Percentiles rank a stretch among this genome's conserved stretches.
phyloP scores from a whole-genome alignment of 2,113 vertebrate species.

The Eublepharis macularius region DNA sequence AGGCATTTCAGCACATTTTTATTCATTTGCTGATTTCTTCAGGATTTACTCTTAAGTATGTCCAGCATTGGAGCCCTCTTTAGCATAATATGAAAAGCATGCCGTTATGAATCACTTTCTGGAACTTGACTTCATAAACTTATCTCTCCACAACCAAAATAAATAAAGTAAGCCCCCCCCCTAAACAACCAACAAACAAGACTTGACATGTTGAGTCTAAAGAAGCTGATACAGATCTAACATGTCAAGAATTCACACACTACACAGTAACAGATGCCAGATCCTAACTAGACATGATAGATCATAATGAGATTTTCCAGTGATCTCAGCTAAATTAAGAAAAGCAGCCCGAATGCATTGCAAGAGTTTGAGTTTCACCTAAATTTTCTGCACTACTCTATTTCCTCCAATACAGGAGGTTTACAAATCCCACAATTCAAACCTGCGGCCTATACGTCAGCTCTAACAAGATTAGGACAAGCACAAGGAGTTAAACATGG shows the following conservation, averaged over 20 bases:
- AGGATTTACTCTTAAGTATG: not conserved
- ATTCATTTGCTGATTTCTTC: not conserved
- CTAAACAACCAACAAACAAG: constrained; percentile 41
- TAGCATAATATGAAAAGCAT: constrained; percentile 9
- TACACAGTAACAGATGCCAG: constrained; percentile 16
- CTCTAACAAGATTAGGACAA: not conserved
- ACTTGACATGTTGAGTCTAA: constrained; percentile 5
- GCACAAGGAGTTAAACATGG: fast-evolving
- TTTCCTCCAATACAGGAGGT: not conserved
- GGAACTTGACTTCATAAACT: not conserved
- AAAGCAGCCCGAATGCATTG: not conserved
- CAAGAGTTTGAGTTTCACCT: constrained; percentile 25
- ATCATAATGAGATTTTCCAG: constrained; percentile 19
- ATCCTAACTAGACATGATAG: not conserved
- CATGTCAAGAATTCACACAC: not conserved
- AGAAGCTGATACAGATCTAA: constrained; percentile 4
- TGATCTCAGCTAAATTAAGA: constrained; percentile 13
- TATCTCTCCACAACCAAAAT: not conserved
- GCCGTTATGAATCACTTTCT: not conserved
- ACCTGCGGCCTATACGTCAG: not conserved
- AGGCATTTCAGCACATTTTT: not conserved
- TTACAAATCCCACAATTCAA: not conserved
- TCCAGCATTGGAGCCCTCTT: constrained; percentile 1
- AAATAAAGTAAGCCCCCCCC: constrained; percentile 3
- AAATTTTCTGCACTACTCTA: not conserved